These are phyloP conservation scores for Plagiodera versicolora DNA, from an alignment of 2,888 invertebrate species.

Conservation along the genomic window DNA sequence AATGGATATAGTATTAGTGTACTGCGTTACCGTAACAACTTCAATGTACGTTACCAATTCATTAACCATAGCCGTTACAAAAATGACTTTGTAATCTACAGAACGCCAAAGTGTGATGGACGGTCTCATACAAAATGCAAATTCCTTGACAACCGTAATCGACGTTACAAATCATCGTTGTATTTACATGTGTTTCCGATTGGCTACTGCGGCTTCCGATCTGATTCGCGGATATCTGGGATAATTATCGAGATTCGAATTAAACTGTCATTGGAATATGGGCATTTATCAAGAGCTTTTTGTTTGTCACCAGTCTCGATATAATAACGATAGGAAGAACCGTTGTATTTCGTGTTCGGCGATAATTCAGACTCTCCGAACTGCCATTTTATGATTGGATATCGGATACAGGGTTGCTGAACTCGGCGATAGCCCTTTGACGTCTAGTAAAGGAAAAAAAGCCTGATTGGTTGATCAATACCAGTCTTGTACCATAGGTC, in stretches of 20 bases:
- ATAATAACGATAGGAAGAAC: not conserved
- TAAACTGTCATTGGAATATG: conserved; percentile 24
- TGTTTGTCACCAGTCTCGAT: not conserved
- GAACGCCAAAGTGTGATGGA: conserved; percentile 7
- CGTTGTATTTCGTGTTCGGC: not conserved
- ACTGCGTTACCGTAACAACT: no score
- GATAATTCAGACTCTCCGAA: not conserved
- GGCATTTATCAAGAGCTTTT: conserved; percentile 25
- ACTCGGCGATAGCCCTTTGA: no score
- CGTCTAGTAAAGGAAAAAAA: no score
- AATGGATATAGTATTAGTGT: no score
- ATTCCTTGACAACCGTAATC: conserved; percentile 6
- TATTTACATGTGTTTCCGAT: not conserved
- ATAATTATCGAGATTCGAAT: conserved; percentile 28
- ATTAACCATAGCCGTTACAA: no score
- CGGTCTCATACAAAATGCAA: conserved; percentile 10
- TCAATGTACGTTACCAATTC: no score
- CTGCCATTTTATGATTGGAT: no score
- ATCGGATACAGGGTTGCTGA: no score
- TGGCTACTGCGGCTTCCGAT: not conserved
- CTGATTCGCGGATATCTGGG: conserved; percentile 15
- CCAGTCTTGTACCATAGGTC: no score
- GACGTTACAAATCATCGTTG: not conserved
- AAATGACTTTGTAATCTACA: not conserved
- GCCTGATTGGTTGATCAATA: no score